Evolutionary conservation across 2,888 invertebrate genomes (phyloP), one percentile per base, ranked within the genome.

Genomic region (Leptinotarsa haldemani): DNA sequence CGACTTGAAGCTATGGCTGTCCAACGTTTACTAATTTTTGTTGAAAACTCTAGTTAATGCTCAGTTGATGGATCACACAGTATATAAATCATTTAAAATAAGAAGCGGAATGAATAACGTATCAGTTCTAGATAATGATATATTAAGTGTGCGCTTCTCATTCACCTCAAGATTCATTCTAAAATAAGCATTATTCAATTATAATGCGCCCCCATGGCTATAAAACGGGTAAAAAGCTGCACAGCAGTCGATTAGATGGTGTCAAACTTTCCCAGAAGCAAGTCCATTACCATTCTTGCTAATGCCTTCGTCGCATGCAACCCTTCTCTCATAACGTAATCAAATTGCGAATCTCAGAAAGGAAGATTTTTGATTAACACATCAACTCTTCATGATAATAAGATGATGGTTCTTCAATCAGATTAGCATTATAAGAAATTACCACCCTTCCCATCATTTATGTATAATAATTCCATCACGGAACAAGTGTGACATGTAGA

Each of bases 241-340:
- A 48, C 48, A 25, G 53, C 30, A 48, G 53, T 63, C 48, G 77
- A 78, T 78, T 74, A 74, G 78, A 77, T 77, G 73, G 66, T 65
- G 72, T n/a, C 61, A 40, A 18, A 66, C 70, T 22, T 79, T 79
- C 79, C 56, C 48, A 64, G 78, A 79, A 79, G 72, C 47, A 22
- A 46, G 66, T 64, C 73, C 76, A 80, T 80, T 80, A 78, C 75
- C 77, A 78, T 78, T 77, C 74, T 65, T 56, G 74, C 76, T 73
- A 78, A 80, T 76, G 78, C 70, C 70, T 74, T 53, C 63, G 69
- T 46, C 70, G 67, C 80, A 80, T 78, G 80, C 80, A 79, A 80
- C 74, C 78, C 79, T 80, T 80, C 78, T 79, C 79, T 75, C 74
- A 73, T 67, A 74, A 74, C 61, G 40, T 61, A 77, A 79, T 79